A percentile compares a stretch with the other conserved stretches of the same genome.
Conservation (phyloP, 64 coral and sea anemone genomes). For the Platygyra sinensis region DNA sequence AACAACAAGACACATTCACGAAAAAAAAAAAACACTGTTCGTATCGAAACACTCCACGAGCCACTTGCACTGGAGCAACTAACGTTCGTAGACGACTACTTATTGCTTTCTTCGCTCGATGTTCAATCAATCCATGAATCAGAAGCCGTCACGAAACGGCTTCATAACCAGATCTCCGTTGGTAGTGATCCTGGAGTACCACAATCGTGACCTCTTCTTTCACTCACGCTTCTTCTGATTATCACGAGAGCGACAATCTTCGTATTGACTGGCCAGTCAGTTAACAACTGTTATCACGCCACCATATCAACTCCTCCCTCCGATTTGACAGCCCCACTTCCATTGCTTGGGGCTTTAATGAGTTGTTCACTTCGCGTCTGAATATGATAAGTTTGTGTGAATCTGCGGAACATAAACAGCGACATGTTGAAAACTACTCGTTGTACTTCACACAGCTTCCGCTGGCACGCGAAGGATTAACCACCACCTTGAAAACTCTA, state of each 20-base stretch:
- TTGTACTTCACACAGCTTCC: background rate
- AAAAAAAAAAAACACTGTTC: background rate
- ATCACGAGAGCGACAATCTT: background rate
- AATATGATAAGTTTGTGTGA: slow-evolving; percentile 99
- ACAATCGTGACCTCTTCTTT: background rate
- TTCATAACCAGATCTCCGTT: background rate
- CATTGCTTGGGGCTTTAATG: slow-evolving; percentile 68
- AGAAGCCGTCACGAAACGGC: no score
- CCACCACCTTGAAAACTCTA: background rate
- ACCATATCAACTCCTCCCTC: slow-evolving; percentile 44
- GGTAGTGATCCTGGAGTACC: background rate
- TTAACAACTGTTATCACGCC: slow-evolving; percentile 15
- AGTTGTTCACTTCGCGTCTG: slow-evolving; percentile 90
- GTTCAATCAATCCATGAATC: background rate
- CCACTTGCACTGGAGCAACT: background rate
- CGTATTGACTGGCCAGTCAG: background rate
- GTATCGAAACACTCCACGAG: background rate
- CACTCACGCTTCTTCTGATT: background rate
- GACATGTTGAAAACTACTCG: background rate
- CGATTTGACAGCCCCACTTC: background rate
- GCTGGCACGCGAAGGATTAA: background rate
- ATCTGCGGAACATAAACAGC: slow-evolving; percentile 37
- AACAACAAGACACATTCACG: background rate
- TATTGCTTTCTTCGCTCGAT: background rate
- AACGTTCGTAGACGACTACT: background rate